phyloP scores from a whole-genome alignment of 2,113 vertebrate genomes.

The Eolophus roseicapilla region DNA sequence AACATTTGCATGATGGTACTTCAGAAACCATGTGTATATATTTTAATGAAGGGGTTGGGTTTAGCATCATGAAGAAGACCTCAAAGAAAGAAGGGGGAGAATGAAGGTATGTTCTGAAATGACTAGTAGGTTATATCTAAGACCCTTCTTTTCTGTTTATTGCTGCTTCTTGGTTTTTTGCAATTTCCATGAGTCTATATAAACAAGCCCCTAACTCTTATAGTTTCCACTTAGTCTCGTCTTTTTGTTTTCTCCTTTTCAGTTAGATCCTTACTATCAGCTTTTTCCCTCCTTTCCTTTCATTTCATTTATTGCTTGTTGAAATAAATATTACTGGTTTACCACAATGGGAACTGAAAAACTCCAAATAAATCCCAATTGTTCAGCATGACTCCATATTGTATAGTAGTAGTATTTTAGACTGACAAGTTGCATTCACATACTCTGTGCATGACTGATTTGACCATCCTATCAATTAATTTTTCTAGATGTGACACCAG shows the following conservation, averaged over 20 bases:
- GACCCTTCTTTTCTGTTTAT: background rate
- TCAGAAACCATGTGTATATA: background rate
- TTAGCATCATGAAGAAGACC: background rate
- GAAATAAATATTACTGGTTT: background rate
- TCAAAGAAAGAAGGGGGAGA: background rate
- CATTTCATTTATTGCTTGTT: background rate
- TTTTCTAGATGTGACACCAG: background rate
- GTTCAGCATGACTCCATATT: background rate
- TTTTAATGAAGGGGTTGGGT: background rate
- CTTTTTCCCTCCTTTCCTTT: background rate
- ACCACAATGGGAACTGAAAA: background rate
- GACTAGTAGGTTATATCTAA: background rate
- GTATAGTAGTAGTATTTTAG: background rate
- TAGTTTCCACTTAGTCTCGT: background rate
- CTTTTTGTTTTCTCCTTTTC: background rate
- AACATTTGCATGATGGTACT: background rate
- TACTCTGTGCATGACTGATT: background rate
- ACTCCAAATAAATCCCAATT: background rate
- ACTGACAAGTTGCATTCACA: background rate
- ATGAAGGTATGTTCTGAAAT: background rate
- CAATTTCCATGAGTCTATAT: background rate
- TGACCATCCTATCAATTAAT: background rate
- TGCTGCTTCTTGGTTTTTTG: background rate
- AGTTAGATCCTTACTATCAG: background rate
- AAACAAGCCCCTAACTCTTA: background rate